A percentile compares a stretch with the other conserved stretches of the same genome.
phyloP scores from a whole-genome alignment of 2,113 vertebrate genomes.

The Pseudonaja textilis region DNA sequence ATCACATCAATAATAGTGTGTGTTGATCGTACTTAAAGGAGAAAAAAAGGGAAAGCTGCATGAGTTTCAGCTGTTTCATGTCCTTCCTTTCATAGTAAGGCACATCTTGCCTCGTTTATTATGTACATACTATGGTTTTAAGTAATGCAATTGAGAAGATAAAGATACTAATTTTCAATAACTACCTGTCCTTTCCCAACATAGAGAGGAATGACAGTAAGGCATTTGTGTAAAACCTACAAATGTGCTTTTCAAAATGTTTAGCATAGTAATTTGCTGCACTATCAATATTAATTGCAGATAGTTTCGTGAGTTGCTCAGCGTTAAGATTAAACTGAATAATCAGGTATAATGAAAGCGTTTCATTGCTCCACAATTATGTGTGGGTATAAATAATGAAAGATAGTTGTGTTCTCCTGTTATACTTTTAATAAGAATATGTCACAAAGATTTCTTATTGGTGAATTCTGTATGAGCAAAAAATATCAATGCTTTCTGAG shows the following conservation, averaged over 20 bases:
- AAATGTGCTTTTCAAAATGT: not conserved
- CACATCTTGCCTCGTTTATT: not conserved
- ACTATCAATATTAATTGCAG: constrained; percentile 12
- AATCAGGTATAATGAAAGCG: not conserved
- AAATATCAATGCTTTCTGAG: not conserved
- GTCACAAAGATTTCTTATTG: not conserved
- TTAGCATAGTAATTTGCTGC: not conserved
- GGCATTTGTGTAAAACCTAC: not conserved
- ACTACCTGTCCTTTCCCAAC: not conserved
- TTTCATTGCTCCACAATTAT: constrained; percentile 1
- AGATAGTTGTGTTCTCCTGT: not conserved
- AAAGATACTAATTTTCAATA: not conserved
- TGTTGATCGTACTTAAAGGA: not conserved
- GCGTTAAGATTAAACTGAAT: not conserved
- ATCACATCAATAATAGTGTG: not conserved
- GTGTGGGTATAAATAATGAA: not conserved
- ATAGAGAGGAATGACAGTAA: rapidly evolving
- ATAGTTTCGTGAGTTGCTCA: not conserved
- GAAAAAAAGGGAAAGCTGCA: not conserved
- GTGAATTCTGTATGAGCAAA: not conserved
- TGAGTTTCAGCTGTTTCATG: not conserved
- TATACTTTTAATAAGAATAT: not conserved
- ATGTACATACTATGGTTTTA: constrained; percentile 6
- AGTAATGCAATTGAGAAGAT: not conserved
- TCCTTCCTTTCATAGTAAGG: not conserved